Evolutionary conservation across 2,888 invertebrate species (phyloP), one percentile per base, ranked within the genome.

Genomic region (Cryptosula pallasiana): DNA sequence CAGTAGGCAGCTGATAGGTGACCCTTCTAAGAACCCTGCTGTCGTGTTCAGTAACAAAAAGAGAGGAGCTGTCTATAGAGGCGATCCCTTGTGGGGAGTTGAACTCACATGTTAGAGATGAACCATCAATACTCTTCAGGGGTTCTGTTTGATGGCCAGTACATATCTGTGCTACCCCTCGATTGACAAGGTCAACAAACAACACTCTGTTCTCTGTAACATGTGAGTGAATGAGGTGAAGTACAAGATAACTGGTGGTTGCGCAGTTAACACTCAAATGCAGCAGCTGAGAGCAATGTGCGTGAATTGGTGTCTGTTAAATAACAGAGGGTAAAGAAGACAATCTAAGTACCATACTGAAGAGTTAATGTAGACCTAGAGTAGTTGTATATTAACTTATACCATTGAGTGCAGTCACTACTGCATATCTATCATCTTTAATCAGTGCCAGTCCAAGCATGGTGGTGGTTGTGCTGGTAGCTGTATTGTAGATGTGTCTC

Each of bases 11-110:
- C 5, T 5, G 20, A 20, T 45, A 45, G 9, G 5, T 5, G 20
- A 20, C 45, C 20, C 45, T 5, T 20, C 63, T 2, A 29, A 63
- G 3, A 27, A 29, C 13, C 32, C 27, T 27, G 3, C 25, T 63
- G 3, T 3, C 9, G n/a, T 63, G n/a, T 32, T 63, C 63, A 5
- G 63, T 63, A 25, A 63, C 32, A 32, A 25, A 63, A 3, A 63
- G 3, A n/a, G 20, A 16, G 27, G 5, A 16, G 9, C 32, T 27
- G n/a, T 63, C 63, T 13, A 63, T 63, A 9, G 32, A 27, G n/a
- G 32, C 32, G n/a, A 63, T 34, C 2, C 63, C 63, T 32, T 63
- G 63, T 13, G 63, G 63, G 9, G 63, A 29, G 32, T 63, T 63
- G 20, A 32, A 9, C 63, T 63, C 63, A 32, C 63, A 63, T 9